Evolutionary conservation across 1,140 invertebrate genomes (phyloP).

Genomic region (Pogonomyrmex californicus): DNA sequence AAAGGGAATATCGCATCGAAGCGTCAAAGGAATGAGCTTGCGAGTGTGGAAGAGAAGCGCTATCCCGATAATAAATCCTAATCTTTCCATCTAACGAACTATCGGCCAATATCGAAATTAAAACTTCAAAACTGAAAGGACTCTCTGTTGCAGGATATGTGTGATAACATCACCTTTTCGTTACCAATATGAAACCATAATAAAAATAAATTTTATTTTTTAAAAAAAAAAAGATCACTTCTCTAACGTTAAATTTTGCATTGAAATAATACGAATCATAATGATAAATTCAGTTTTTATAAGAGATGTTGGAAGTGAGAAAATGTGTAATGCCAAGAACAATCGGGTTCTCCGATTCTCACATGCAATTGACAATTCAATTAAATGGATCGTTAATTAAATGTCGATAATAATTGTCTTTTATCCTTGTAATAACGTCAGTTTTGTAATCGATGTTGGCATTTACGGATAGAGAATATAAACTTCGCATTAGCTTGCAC

Average conservation of each 20-base stretch:
- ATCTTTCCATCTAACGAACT: constrained; percentile 49
- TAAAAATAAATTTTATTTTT: not conserved
- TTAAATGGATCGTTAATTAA: constrained; percentile 22
- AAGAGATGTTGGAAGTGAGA: not conserved
- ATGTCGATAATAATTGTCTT: not conserved
- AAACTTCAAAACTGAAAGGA: not conserved
- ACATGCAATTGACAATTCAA: not conserved
- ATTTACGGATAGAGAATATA: not conserved
- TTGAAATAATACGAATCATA: not conserved
- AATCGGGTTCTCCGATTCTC: not conserved
- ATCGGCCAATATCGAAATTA: constrained; percentile 11
- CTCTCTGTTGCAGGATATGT: not conserved
- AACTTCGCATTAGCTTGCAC: constrained; percentile 6
- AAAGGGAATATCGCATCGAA: constrained; percentile 66
- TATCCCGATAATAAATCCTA: constrained; percentile 41
- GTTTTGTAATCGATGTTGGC: not conserved
- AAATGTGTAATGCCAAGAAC: not conserved
- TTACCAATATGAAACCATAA: not conserved
- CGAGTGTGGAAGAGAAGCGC: not conserved
- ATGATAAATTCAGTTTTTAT: not conserved
- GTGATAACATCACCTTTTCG: not conserved
- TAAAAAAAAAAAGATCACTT: not conserved
- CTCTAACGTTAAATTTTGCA: not conserved
- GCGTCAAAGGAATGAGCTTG: constrained; percentile 50
- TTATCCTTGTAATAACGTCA: constrained; percentile 6